These are phyloP conservation scores for Lordiphosa mommai DNA, from an alignment of 1,140 invertebrate species.

Conservation along the genomic window DNA sequence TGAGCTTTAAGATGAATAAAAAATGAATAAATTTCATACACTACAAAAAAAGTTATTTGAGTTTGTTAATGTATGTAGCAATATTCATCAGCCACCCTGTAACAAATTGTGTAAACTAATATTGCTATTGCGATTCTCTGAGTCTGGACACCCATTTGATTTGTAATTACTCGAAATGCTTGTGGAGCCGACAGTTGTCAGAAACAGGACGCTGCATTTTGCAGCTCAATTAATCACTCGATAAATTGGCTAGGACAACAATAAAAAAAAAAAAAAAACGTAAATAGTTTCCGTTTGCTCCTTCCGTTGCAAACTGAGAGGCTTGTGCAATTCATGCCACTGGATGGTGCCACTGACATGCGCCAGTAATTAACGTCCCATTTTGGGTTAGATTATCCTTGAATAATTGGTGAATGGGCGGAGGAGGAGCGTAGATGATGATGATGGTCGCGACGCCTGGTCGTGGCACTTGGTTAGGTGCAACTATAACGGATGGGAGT, in stretches of 20 bases:
- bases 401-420: conserved; percentile 60
- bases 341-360: conserved; percentile 56
- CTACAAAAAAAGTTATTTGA: no score
- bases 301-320: no score
- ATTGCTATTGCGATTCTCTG: no score
- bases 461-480: conserved; percentile 23
- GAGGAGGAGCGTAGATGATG: conserved; percentile 11
- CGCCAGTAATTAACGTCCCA: conserved; percentile 79
- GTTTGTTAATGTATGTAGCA: no score
- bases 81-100: no score
- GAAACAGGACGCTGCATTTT: conserved; percentile 31
- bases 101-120: no score
- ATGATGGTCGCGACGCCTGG: conserved; percentile 29
- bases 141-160: no score
- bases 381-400: conserved; percentile 79
- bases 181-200: conserved; percentile 14
- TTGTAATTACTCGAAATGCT: no score
- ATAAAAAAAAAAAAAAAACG: no score
- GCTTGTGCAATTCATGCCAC: conserved; percentile 26
- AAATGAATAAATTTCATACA: no score
- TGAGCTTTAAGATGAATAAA: no score
- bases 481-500: conserved; percentile 12
- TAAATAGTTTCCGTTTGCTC: conserved; percentile 17
- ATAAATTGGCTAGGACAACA: conserved; percentile 25
- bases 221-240: conserved; percentile 59